Evolutionary conservation across 2,113 vertebrate species (phyloP).

Genomic region (Steatornis caripensis): DNA sequence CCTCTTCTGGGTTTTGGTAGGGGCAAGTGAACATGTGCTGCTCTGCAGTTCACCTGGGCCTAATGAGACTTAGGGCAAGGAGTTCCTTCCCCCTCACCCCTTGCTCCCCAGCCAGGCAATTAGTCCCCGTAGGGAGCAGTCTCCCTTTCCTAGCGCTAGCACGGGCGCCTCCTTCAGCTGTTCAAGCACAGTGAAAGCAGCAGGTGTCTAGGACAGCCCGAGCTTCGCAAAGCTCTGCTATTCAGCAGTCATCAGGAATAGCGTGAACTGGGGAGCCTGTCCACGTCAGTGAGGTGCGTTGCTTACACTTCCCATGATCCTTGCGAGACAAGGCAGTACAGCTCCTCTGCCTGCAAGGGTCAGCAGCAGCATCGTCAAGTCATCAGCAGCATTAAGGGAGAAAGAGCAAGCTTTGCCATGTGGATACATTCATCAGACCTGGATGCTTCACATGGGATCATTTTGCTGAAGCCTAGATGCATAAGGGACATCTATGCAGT

Average conservation of each 20-base stretch:
- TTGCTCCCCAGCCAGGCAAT: neutral
- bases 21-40: neutral
- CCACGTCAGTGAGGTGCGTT: neutral
- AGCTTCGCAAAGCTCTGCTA: neutral
- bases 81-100: neutral
- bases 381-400: neutral
- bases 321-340: neutral
- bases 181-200: neutral
- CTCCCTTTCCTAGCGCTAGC: neutral
- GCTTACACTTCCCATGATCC: neutral
- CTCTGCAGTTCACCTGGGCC: neutral
- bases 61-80: neutral
- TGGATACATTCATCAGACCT: neutral
- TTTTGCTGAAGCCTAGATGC: neutral
- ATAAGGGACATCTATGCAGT: too few relatives aligned
- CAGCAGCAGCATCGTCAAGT: neutral
- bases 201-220: neutral
- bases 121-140: neutral
- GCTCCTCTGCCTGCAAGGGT: neutral
- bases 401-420: neutral
- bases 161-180: neutral
- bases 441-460: neutral
- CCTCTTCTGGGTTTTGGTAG: neutral
- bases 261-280: neutral
- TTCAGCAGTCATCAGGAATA: neutral